Conservation (phyloP, 2,888 invertebrate species). For the Agrotis clavis region DNA sequence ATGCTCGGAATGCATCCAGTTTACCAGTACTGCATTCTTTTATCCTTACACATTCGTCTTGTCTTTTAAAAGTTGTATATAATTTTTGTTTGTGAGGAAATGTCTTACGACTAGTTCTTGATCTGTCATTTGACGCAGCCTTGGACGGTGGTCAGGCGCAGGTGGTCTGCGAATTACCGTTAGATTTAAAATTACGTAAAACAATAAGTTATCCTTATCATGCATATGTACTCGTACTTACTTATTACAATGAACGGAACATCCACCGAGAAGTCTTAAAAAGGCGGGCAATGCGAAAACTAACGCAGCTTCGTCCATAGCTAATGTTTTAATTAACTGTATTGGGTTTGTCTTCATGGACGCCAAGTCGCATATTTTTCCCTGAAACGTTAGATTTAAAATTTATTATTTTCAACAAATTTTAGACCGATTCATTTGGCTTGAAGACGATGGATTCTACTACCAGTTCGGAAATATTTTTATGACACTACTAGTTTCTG, state of each 20-base stretch:
- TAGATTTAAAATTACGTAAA: conserved; percentile 46
- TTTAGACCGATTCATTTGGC: too few species aligned
- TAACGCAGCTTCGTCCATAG: conserved; percentile 78
- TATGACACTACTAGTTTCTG: too few species aligned
- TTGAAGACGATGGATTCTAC: too few species aligned
- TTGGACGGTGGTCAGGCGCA: conserved; percentile 57
- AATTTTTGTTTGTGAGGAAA: conserved; percentile 77
- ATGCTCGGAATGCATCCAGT: conserved; percentile 76
- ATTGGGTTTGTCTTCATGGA: conserved; percentile 77
- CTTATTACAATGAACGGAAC: conserved; percentile 73
- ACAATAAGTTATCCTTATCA: too few species aligned
- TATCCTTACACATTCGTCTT: conserved; percentile 53
- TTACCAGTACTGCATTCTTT: conserved; percentile 66
- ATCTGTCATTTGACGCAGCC: conserved; percentile 73
- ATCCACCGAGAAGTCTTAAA: conserved; percentile 75
- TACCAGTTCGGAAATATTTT: too few species aligned
- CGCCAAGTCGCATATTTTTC: conserved; percentile 74
- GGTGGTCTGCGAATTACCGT: conserved; percentile 52
- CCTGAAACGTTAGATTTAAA: conserved; percentile 66
- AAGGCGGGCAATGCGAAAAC: conserved; percentile 81
- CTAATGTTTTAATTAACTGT: conserved; percentile 75
- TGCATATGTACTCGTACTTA: conserved; percentile 61
- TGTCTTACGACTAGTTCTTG: conserved; percentile 80
- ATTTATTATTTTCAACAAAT: not conserved
- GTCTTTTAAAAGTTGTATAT: conserved; percentile 75